These are phyloP conservation scores for Campylorhamphus procurvoides DNA, from an alignment of 2,113 vertebrate species.

Conservation along the genomic window DNA sequence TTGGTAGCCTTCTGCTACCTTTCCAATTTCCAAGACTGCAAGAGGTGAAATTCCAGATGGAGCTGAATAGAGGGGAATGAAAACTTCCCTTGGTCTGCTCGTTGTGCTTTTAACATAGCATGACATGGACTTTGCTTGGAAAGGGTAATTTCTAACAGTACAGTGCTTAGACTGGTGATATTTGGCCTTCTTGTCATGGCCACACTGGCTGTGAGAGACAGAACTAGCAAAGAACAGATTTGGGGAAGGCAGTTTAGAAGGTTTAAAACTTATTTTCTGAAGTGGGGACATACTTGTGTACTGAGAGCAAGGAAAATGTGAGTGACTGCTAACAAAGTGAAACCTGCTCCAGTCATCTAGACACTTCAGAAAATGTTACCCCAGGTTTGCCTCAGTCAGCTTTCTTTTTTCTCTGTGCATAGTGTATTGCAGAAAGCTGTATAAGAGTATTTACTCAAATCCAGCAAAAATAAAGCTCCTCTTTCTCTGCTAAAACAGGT, in stretches of 20 bases:
- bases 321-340: background rate
- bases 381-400: background rate
- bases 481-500: background rate
- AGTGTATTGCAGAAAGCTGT: background rate
- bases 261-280: background rate
- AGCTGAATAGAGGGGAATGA: background rate
- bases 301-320: background rate
- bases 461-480: slow-evolving; percentile 4
- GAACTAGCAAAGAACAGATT: background rate
- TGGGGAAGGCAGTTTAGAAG: background rate
- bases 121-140: background rate
- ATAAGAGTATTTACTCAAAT: slow-evolving; percentile 16
- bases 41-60: background rate
- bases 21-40: background rate
- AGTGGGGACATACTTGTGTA: background rate
- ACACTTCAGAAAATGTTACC: background rate
- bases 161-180: background rate
- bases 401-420: background rate
- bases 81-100: background rate
- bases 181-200: background rate
- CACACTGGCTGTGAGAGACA: background rate
- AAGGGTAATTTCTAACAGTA: background rate
- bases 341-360: background rate
- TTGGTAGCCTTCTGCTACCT: background rate
- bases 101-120: background rate